These are phyloP conservation scores for Drosophila pandora DNA, from an alignment of 1,140 invertebrate genomes.

Conservation along the genomic window DNA sequence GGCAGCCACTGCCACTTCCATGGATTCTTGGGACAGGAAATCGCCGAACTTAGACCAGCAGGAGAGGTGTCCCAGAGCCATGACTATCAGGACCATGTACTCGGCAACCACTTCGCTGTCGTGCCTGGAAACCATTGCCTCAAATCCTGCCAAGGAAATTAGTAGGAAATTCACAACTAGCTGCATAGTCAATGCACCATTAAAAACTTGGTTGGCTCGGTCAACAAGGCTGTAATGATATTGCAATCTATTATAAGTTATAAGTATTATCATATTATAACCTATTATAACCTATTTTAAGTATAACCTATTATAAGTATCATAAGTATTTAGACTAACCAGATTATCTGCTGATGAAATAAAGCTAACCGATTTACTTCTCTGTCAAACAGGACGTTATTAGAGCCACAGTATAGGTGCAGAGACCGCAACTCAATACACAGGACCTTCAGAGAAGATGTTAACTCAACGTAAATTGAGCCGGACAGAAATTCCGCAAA, in stretches of 20 bases:
- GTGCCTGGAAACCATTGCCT: constrained; percentile 22
- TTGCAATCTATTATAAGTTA: not conserved
- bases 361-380: constrained; percentile 18
- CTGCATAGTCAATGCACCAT: constrained; percentile 32
- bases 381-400: not conserved
- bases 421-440: constrained; percentile 37
- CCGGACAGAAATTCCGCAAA: constrained; percentile 12
- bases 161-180: constrained; percentile 35
- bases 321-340: not conserved
- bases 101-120: constrained; percentile 30
- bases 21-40: constrained; percentile 45
- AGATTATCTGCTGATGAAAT: constrained; percentile 49
- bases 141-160: constrained; percentile 47
- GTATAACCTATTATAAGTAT: not conserved
- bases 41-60: constrained; percentile 54
- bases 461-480: constrained; percentile 43
- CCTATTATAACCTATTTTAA: no score
- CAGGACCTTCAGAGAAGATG: constrained; percentile 23
- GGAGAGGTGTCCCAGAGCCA: constrained; percentile 35
- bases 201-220: constrained; percentile 46
- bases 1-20: constrained; percentile 39
- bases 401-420: not conserved
- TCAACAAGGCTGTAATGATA: not conserved
- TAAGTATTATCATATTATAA: no score
- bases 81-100: constrained; percentile 42